phyloP scores from a whole-genome alignment of 2,113 vertebrate species.

The Dicerorhinus sumatrensis region DNA sequence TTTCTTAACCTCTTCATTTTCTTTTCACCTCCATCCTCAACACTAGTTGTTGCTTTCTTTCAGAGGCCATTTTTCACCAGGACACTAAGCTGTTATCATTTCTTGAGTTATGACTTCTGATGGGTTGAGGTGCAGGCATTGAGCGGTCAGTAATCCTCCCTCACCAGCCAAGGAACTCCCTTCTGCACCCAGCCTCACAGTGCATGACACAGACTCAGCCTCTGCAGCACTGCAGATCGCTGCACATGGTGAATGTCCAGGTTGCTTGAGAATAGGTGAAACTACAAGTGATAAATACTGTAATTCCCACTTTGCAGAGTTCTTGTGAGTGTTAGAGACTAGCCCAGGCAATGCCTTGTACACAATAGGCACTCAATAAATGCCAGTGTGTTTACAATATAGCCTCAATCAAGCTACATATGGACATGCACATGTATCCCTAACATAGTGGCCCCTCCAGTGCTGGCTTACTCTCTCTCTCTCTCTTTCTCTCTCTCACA shows the following conservation, averaged over 20 bases:
- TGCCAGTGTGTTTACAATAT: too few species aligned
- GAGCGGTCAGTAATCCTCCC: neutral
- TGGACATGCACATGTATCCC: too few species aligned
- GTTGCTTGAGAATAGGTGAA: neutral
- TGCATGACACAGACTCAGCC: neutral
- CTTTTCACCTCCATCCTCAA: neutral
- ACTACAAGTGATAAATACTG: neutral
- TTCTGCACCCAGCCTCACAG: neutral
- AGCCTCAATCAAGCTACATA: neutral
- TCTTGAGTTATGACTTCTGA: neutral
- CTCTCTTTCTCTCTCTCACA: neutral
- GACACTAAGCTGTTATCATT: neutral
- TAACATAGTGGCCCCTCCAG: neutral
- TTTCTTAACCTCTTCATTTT: neutral
- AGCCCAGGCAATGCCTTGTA: neutral
- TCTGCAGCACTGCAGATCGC: rapidly evolving
- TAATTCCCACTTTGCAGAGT: neutral
- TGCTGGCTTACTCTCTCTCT: neutral
- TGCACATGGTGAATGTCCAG: neutral
- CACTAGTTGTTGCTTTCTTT: neutral
- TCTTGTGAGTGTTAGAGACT: neutral
- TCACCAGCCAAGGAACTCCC: neutral
- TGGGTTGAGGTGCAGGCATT: neutral
- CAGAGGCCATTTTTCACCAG: neutral
- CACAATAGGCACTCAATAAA: neutral